phyloP scores from a whole-genome alignment of 1,140 invertebrate genomes.

The Diorhabda sublineata region DNA sequence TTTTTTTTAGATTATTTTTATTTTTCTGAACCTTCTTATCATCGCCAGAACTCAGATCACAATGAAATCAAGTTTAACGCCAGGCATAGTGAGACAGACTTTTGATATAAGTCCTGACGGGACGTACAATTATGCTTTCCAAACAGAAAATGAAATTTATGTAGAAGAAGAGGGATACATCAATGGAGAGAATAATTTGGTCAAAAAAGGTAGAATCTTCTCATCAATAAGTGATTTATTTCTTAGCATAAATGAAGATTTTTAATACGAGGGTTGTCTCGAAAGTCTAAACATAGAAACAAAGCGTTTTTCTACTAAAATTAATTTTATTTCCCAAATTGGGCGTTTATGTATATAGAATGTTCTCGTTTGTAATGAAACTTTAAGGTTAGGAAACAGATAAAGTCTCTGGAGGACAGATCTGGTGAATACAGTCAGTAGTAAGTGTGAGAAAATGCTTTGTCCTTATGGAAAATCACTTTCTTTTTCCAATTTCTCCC shows the following conservation, averaged over 20 bases:
- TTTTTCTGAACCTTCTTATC: neutral
- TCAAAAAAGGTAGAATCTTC: neutral
- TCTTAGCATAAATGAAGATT: neutral
- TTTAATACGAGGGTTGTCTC: no score
- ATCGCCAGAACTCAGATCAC: neutral
- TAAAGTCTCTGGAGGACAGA: no score
- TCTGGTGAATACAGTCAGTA: no score
- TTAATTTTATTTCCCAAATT: no score
- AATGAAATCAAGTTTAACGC: neutral
- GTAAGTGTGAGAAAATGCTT: no score
- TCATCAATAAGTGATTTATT: neutral
- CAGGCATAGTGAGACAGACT: neutral
- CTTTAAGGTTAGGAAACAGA: no score
- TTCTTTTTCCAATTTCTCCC: no score
- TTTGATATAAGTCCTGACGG: neutral
- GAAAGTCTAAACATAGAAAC: no score
- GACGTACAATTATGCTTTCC: neutral
- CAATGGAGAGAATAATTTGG: neutral
- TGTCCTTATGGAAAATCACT: no score
- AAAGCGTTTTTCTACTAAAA: no score
- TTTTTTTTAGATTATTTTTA: neutral
- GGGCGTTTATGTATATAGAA: no score
- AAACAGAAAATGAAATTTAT: conserved; percentile 1
- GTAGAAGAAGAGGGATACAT: neutral
- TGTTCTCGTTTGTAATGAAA: no score